Base-by-base conservation (phyloP, 2,113 vertebrate species). In the Myrmophylax atrothorax region DNA sequence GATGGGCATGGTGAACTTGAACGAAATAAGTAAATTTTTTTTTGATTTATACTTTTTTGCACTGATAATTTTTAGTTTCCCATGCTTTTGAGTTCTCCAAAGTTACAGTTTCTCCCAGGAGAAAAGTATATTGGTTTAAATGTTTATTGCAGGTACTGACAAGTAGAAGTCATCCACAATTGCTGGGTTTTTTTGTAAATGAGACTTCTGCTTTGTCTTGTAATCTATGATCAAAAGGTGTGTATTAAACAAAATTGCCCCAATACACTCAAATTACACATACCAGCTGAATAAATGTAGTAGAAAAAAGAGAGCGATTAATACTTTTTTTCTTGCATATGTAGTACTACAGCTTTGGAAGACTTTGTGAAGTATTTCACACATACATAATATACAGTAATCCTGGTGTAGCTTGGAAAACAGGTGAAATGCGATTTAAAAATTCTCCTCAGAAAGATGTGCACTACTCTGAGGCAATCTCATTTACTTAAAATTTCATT, bases 401-500 rank as follows among this genome's bases (percentile, higher is more conserved):
- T 70, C 20, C 69, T 92, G 11, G 11, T 67, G 35, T 66, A 67
- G 42, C 7, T 19, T 84, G 66, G 69, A 94, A 86, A 92, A 89
- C 20, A 74, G 62, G 28, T 67, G 33, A 90, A 93, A 81, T 75
- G 15, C 1, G 2, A 53, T 92, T 93, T 87, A 14, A 64, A 80
- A 84, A 33, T 69, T 75, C 63, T 87, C 11, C 33, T 66, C 7
- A 16, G 73, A 69, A 91, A 50, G 52, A 14, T 18, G 18, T 75
- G 44, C 28, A 12, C 26, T 70, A 47, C 16, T 66, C 37, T 72
- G 47, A 93, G 38, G 58, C 60, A 94, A 84, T 70, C 22, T 80
- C 35, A 56, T 86, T 94, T 91, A 86, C 89, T 87, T 86, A 82
- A 80, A 83, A 87, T 64, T 73, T 70, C 9, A 56, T 75, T 88